Evolutionary conservation across 2,113 vertebrate species (phyloP).

Genomic region (Chloebia gouldiae): DNA sequence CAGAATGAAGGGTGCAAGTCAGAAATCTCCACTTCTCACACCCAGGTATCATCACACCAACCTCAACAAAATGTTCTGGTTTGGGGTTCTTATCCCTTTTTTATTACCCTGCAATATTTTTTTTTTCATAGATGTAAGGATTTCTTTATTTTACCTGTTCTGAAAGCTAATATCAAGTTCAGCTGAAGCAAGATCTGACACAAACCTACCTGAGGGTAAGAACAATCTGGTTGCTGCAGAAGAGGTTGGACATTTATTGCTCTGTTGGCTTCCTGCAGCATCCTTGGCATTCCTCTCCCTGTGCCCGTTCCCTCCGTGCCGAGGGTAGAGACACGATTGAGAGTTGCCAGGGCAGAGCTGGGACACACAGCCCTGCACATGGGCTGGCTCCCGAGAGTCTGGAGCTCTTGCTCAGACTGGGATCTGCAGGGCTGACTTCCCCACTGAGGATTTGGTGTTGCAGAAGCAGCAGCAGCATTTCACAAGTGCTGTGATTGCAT

Average conservation of each 20-base stretch:
- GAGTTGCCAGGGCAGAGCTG: fast-evolving
- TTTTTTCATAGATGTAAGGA: not conserved
- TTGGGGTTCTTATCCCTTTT: not conserved
- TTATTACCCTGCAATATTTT: not conserved
- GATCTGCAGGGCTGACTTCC: not conserved
- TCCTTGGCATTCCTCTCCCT: not conserved
- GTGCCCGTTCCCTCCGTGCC: fast-evolving
- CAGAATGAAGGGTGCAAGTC: not conserved
- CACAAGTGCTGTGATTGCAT: not conserved
- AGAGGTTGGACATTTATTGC: not conserved
- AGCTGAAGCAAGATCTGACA: not conserved
- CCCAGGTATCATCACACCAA: not conserved
- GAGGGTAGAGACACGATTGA: fast-evolving
- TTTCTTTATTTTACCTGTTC: not conserved
- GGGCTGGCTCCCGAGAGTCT: fast-evolving
- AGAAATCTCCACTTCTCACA: not conserved
- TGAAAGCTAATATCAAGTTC: not conserved
- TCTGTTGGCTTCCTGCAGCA: not conserved
- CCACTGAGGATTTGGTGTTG: not conserved
- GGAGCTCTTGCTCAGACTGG: not conserved
- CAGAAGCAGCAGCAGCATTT: not conserved
- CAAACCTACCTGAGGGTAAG: not conserved
- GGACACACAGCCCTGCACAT: not conserved
- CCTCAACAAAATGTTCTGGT: not conserved
- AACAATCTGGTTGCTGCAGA: not conserved